Percentiles rank a stretch among this genome's conserved stretches.
Evolutionary conservation across 1,140 invertebrate genomes (phyloP).

Genomic region (Eulimnadia texana): DNA sequence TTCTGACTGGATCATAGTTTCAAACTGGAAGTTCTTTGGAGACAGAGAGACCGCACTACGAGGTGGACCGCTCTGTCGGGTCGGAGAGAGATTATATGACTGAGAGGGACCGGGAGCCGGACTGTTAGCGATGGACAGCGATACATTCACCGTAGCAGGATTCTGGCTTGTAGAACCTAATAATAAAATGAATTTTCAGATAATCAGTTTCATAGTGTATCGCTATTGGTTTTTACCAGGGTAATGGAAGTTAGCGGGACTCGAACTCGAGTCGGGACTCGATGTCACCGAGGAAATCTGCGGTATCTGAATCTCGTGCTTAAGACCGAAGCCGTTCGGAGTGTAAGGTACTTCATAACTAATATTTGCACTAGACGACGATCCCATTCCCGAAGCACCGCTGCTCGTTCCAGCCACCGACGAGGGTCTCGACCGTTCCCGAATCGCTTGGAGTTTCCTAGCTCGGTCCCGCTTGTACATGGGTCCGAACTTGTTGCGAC

Average conservation of each 20-base stretch:
- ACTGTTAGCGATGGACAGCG: not conserved
- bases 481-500: conserved; percentile 96
- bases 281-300: conserved; percentile 83
- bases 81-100: not conserved
- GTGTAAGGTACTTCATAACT: conserved; percentile 1
- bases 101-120: not conserved
- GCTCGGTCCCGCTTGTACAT: conserved; percentile 98
- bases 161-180: not conserved
- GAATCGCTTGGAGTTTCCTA: conserved; percentile 82
- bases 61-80: not conserved
- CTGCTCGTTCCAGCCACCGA: conserved; percentile 19
- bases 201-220: not conserved
- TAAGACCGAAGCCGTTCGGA: conserved; percentile 38
- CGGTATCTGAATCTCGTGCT: conserved; percentile 91
- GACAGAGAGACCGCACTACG: conserved; percentile 27
- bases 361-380: not conserved
- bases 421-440: conserved; percentile 43
- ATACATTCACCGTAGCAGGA: not conserved
- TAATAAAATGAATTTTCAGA: not conserved
- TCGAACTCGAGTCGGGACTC: conserved; percentile 71
- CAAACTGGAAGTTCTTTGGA: conserved; percentile 41
- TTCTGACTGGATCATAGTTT: conserved; percentile 17
- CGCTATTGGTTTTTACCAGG: not conserved
- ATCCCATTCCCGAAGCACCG: not conserved
- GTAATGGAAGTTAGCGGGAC: conserved; percentile 3